Conservation (phyloP, 2,888 invertebrate species). For the Plebejus argus region DNA sequence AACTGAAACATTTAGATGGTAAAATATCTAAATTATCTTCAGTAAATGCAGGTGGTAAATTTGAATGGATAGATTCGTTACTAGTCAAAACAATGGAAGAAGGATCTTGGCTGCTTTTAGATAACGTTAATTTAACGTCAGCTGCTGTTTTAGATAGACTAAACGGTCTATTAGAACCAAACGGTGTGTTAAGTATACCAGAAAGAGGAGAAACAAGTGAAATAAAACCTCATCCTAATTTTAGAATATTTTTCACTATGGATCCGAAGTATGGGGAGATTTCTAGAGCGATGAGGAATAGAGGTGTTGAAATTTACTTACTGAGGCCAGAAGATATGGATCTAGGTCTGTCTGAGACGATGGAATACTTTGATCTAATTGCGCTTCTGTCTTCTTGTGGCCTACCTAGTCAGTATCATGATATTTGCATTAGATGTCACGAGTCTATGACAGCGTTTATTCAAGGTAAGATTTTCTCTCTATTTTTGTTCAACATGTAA, state of each 20-base stretch:
- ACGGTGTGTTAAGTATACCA: conserved; percentile 92
- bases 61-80: conserved; percentile 95
- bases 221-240: conserved; percentile 92
- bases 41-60: conserved; percentile 92
- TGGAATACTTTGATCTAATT: conserved; percentile 68
- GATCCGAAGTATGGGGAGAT: conserved; percentile 97
- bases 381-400: conserved; percentile 69
- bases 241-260: conserved; percentile 96
- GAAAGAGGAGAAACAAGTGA: conserved; percentile 93
- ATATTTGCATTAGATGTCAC: conserved; percentile 62
- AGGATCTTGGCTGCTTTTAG: conserved; percentile 92
- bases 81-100: conserved; percentile 91
- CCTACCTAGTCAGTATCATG: conserved; percentile 61
- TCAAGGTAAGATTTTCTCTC: conserved; percentile 57
- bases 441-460: conserved; percentile 68
- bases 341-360: conserved; percentile 57
- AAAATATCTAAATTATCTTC: conserved; percentile 79
- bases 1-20: conserved; percentile 61
- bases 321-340: conserved; percentile 61
- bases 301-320: conserved; percentile 93
- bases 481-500: not conserved
- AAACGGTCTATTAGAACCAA: conserved; percentile 96
- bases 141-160: conserved; percentile 97
- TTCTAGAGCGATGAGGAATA: conserved; percentile 98
- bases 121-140: conserved; percentile 97